A percentile compares a stretch with the other conserved stretches of the same genome.
phyloP scores from a whole-genome alignment of 2,888 invertebrate genomes.

The Eurytoma adleriae region DNA sequence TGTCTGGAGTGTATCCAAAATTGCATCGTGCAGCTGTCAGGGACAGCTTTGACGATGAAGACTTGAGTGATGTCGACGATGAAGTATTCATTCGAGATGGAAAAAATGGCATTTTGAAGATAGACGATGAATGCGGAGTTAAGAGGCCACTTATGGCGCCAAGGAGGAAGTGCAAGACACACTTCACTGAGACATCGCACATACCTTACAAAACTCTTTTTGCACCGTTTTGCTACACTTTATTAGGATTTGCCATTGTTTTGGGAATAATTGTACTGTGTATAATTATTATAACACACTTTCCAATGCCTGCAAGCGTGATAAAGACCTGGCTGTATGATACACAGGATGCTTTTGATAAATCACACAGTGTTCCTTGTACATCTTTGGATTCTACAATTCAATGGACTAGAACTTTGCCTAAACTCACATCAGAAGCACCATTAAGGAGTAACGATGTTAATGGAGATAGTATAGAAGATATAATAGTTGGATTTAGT shows the following conservation, averaged over 20 bases:
- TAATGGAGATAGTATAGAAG: conserved; percentile 83
- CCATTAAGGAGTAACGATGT: conserved; percentile 84
- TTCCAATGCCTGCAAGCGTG: conserved; percentile 81
- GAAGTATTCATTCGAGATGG: conserved; percentile 87
- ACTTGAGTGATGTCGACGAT: conserved; percentile 86
- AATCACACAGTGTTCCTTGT: conserved; percentile 78
- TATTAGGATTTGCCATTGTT: conserved; percentile 79
- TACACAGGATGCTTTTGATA: conserved; percentile 51
- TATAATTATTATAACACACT: conserved; percentile 81
- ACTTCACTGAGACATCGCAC: conserved; percentile 73
- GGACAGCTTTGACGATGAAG: conserved; percentile 85
- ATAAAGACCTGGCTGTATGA: conserved; percentile 79
- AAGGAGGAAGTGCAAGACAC: conserved; percentile 78
- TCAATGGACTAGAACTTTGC: conserved; percentile 83
- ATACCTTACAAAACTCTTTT: conserved; percentile 79
- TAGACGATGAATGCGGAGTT: conserved; percentile 83
- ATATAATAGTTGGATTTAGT: conserved; percentile 87
- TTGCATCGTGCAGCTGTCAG: conserved; percentile 62
- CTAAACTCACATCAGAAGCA: conserved; percentile 85
- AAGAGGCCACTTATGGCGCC: conserved; percentile 87
- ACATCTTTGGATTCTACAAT: conserved; percentile 79
- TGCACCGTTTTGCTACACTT: conserved; percentile 82
- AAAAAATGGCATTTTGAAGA: conserved; percentile 80
- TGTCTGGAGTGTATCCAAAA: conserved; percentile 53
- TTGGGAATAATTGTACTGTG: conserved; percentile 81